These are phyloP conservation scores for Pelochelys cantorii DNA, from an alignment of 2,797 vertebrate species.

Conservation along the genomic window DNA sequence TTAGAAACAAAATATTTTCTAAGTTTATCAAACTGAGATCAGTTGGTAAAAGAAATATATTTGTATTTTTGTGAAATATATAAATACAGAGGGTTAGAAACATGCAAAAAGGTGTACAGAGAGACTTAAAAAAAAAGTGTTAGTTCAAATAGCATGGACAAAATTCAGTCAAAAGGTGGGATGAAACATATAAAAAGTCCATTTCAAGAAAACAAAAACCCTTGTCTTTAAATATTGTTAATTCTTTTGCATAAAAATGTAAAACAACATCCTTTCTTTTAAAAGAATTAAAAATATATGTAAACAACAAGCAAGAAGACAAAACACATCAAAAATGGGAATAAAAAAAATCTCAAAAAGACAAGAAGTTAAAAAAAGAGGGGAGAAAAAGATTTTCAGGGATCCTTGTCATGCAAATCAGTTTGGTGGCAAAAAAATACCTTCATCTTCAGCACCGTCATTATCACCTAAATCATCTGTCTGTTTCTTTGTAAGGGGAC, in stretches of 20 bases:
- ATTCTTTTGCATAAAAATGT: conserved; percentile 81
- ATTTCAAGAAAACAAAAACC: conserved; percentile 86
- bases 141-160: conserved; percentile 86
- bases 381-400: conserved; percentile 92
- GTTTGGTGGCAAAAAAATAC: conserved; percentile 97
- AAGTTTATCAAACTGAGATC: conserved; percentile 66
- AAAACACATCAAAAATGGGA: conserved; percentile 99
- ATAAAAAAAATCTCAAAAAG: conserved; percentile 94
- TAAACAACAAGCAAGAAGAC: conserved; percentile 98
- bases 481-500: conserved; percentile 99
- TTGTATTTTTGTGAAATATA: conserved; percentile 77
- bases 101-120: conserved; percentile 93
- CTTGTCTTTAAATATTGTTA: conserved; percentile 82
- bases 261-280: conserved; percentile 83
- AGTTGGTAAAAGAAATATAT: conserved; percentile 77
- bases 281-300: conserved; percentile 85
- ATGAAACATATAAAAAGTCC: conserved; percentile 96
- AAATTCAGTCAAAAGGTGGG: conserved; percentile 89
- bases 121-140: conserved; percentile 87
- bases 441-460: conserved; percentile 99
- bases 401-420: conserved; percentile 97
- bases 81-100: conserved; percentile 86
- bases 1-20: conserved; percentile 58
- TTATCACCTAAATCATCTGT: conserved; percentile 99
- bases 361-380: conserved; percentile 98